Evolutionary conservation across 2,113 vertebrate genomes (phyloP).

Genomic region (Rallus limicola): DNA sequence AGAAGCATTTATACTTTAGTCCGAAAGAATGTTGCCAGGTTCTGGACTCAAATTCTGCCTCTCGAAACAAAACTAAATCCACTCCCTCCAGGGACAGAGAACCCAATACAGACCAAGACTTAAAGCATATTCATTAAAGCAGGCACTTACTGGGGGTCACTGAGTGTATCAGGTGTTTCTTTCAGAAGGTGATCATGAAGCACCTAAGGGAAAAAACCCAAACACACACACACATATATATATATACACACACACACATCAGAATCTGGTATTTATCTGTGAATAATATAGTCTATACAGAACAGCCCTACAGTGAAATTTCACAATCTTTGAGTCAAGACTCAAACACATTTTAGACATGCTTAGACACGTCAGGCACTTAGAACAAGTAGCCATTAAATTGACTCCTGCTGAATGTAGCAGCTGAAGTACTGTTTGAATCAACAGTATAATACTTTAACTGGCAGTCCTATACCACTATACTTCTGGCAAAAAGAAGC

Average conservation of each 20-base stretch:
- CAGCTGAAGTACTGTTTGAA: not conserved
- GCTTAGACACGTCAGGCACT: not conserved
- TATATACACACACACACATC: not conserved
- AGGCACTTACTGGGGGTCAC: conserved; percentile 89
- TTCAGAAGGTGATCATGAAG: conserved; percentile 93
- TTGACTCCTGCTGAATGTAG: not conserved
- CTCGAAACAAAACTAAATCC: not conserved
- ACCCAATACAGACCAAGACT: not conserved
- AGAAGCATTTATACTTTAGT: not conserved
- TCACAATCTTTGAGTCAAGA: not conserved
- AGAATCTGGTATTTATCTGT: not conserved
- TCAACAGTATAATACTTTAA: not conserved
- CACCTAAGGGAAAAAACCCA: conserved; percentile 73
- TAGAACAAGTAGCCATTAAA: not conserved
- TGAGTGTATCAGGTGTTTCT: conserved; percentile 91
- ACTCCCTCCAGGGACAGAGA: not conserved
- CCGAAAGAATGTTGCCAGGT: not conserved
- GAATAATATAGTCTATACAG: not conserved
- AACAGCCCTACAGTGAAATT: not conserved
- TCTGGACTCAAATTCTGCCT: not conserved
- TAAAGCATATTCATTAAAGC: not conserved
- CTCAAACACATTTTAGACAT: not conserved
- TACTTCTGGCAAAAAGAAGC: not conserved
- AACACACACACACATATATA: not conserved
- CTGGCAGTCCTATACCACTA: not conserved